phyloP scores from a whole-genome alignment of 2,797 vertebrate species.

The Urocyon cinereoargenteus region DNA sequence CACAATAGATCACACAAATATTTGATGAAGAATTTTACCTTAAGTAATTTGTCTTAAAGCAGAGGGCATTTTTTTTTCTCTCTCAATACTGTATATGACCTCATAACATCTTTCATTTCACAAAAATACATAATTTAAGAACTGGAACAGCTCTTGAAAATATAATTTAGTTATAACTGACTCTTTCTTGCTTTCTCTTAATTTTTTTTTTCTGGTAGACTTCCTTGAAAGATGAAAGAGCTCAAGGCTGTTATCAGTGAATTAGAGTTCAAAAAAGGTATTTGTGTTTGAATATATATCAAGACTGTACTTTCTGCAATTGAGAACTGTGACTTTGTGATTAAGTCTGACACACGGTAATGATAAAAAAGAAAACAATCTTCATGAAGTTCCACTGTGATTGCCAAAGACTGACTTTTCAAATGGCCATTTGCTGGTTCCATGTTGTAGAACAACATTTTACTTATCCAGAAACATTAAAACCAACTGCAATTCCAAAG shows the following conservation, averaged over 20 bases:
- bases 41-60: neutral
- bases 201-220: neutral
- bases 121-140: neutral
- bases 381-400: neutral
- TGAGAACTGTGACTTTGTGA: neutral
- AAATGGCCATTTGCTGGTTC: conserved; percentile 8
- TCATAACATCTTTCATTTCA: neutral
- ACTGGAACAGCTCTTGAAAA: neutral
- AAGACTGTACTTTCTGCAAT: neutral
- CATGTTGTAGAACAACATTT: neutral
- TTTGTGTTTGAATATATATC: neutral
- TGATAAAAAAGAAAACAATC: neutral
- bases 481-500: fast-evolving
- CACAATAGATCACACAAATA: neutral
- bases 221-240: neutral
- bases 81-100: neutral
- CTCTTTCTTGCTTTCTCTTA: neutral
- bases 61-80: neutral
- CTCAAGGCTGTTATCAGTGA: neutral
- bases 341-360: neutral
- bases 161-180: neutral
- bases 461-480: conserved; percentile 65
- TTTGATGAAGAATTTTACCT: neutral
- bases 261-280: neutral
- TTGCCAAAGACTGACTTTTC: neutral